Percentiles rank a stretch among this genome's conserved stretches.
Evolutionary conservation across 2,888 invertebrate genomes (phyloP).

Genomic region (Leptopilina drosophilae): DNA sequence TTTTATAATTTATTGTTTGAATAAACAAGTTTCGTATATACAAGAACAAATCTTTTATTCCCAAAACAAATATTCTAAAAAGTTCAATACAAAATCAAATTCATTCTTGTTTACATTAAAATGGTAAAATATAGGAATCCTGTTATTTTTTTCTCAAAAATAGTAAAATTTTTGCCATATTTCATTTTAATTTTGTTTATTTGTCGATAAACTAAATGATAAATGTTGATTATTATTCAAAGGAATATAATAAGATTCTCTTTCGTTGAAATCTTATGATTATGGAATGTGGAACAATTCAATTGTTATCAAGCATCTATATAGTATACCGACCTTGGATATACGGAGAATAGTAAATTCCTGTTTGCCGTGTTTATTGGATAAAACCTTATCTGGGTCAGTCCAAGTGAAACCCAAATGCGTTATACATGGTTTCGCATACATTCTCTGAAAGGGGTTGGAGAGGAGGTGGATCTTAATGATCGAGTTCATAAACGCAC

Average conservation of each 20-base stretch:
- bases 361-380: slow-evolving; percentile 31
- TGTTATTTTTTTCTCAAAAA: no score
- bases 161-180: no score
- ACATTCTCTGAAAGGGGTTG: slow-evolving; percentile 53
- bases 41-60: no score
- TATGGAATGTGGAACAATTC: slow-evolving; percentile 13
- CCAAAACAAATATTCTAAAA: no score
- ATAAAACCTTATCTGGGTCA: slow-evolving; percentile 71
- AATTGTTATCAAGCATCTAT: slow-evolving; percentile 5
- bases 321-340: slow-evolving; percentile 13
- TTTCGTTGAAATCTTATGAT: slow-evolving; percentile 9
- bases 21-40: no score
- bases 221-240: neutral
- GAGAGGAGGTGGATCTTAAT: slow-evolving; percentile 61
- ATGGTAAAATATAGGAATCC: no score
- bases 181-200: neutral
- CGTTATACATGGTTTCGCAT: slow-evolving; percentile 63
- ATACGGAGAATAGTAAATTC: slow-evolving; percentile 15
- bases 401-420: slow-evolving; percentile 74
- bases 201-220: neutral
- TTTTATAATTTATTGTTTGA: no score
- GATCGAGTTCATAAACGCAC: slow-evolving; percentile 64
- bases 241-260: slow-evolving; percentile 7
- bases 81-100: no score
- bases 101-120: no score